A percentile compares a stretch with the other conserved stretches of the same genome.
Evolutionary conservation across 2,888 invertebrate species (phyloP).

Genomic region (Tiliacea aurago): DNA sequence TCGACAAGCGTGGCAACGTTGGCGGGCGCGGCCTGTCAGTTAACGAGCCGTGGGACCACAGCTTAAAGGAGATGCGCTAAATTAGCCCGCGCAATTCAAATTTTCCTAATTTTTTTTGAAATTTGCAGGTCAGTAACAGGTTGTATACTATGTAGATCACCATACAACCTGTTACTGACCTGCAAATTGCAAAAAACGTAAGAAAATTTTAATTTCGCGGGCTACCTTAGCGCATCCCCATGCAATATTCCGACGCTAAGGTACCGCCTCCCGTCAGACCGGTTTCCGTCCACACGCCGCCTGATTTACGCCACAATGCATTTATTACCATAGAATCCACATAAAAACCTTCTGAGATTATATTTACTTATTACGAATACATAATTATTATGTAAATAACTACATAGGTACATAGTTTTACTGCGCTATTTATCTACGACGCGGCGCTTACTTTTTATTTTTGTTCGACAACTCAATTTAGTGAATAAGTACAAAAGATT

Average conservation of each 20-base stretch:
- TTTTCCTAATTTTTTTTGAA: no score
- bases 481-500: conserved; percentile 7
- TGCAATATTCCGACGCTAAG: conserved; percentile 35
- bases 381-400: conserved; percentile 17
- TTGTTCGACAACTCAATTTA: background rate
- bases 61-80: no score
- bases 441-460: background rate
- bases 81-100: no score
- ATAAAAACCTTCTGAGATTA: conserved; percentile 24
- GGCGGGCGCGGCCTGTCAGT: background rate
- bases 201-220: no score
- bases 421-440: background rate
- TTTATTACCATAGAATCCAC: conserved; percentile 41
- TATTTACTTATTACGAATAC: conserved; percentile 14
- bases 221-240: no score
- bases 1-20: no score
- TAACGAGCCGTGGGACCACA: background rate
- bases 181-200: no score
- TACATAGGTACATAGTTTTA: background rate
- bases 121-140: no score
- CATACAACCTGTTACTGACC: no score
- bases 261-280: conserved; percentile 44
- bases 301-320: conserved; percentile 41
- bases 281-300: conserved; percentile 42
- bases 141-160: no score